Percentiles rank a stretch among this genome's conserved stretches.
These are phyloP conservation scores for Prostheceraeus crozeri DNA, from an alignment of 2,888 invertebrate species.

Conservation along the genomic window DNA sequence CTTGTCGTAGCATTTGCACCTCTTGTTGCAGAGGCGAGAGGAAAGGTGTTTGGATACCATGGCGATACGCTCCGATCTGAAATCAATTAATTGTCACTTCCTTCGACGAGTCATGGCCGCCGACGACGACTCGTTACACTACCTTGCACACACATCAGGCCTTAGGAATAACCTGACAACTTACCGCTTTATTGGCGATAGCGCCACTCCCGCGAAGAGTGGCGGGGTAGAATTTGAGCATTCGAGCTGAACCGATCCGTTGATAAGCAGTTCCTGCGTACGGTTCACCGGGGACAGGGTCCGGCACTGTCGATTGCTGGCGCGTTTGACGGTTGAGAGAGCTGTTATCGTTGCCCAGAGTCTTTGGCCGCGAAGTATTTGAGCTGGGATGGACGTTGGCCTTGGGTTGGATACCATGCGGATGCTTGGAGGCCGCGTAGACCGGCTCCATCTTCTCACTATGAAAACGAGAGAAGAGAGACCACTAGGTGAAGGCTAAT, in stretches of 20 bases:
- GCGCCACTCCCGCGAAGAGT: too few relatives aligned
- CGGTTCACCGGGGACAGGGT: conserved; percentile 48
- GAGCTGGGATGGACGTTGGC: conserved; percentile 46
- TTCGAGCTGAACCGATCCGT: not conserved
- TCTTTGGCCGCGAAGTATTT: conserved; percentile 46
- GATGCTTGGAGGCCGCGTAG: conserved; percentile 47
- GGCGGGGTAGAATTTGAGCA: too few relatives aligned
- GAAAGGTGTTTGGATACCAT: too few relatives aligned
- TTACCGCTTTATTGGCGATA: not conserved
- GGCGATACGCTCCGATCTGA: too few relatives aligned
- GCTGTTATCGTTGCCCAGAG: conserved; percentile 54
- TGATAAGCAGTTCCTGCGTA: conserved; percentile 28
- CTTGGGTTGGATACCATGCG: conserved; percentile 44
- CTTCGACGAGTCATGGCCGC: too few relatives aligned
- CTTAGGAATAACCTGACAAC: not conserved
- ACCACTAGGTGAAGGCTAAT: too few relatives aligned
- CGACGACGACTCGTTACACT: too few relatives aligned
- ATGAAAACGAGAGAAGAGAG: conserved; percentile 29
- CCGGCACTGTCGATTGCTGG: conserved; percentile 47
- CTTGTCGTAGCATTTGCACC: too few relatives aligned
- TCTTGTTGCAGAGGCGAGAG: too few relatives aligned
- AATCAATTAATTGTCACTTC: too few relatives aligned
- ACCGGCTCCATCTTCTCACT: conserved; percentile 51
- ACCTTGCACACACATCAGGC: too few relatives aligned
- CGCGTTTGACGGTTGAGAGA: conserved; percentile 51